Evolutionary conservation across 2,888 invertebrate genomes (phyloP), one percentile per base, ranked within the genome.

Genomic region (Morpho helenor): DNA sequence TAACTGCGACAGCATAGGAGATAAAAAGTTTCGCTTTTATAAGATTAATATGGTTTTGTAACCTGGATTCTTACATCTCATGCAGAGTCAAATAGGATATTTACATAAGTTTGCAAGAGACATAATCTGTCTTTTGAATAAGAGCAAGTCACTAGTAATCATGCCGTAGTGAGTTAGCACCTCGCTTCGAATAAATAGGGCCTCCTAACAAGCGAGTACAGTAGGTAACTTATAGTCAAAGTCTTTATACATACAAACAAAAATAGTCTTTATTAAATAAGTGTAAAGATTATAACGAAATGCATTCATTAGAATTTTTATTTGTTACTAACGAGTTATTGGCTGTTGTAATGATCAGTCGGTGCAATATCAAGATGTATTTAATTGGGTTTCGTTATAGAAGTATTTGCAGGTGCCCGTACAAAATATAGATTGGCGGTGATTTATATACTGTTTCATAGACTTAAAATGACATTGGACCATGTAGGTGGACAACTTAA

Each of bases 331-430:
- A 59, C 48, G 47, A 60, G 56, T 58, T 60, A 47, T 52, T 53
- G 63, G 60, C 52, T 77, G 80, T 82, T 79, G 77, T 84, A 87
- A 85, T 87, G 87, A 87, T 85, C 82, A 68, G 71, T 58, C 69
- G 61, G 63, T 68, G 66, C 73, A 74, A 78, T 81, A 89, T 90
- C 90, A 77, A 86, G 90, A 90, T 90, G 84, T 86, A 87, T 87
- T 88, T 89, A 90, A 89, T 75, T 74, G 73, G 71, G 65, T 71
- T 75, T 73, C 72, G 76, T 76, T 73, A 77, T 75, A 31, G 31
- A 31, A 52, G 48, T 54, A 69, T 51, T 52, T 55, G 80, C 86
- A 84, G 82, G 84, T 87, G 84, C 82, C 75, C 72, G 72, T 77
- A 79, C 79, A 76, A 77, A 82, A 82, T 84, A 82, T 82, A 80